Evolutionary conservation across 1,140 invertebrate genomes (phyloP).

Genomic region (Drosophila navojoa): DNA sequence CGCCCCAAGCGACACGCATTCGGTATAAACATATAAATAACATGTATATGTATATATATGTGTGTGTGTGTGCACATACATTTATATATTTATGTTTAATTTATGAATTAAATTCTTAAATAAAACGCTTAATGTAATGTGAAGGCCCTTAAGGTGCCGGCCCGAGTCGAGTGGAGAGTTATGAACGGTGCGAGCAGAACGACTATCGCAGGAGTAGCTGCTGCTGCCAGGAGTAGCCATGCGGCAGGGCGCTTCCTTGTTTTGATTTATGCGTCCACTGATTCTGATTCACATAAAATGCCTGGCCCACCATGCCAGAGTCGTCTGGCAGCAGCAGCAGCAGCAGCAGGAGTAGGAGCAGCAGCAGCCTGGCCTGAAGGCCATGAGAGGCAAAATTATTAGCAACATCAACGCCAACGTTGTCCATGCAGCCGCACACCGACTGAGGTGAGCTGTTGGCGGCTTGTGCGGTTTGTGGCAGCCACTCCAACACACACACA

Average conservation of each 20-base stretch:
- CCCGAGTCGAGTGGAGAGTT: not conserved
- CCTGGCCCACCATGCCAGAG: conserved; percentile 2
- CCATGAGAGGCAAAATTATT: conserved; percentile 42
- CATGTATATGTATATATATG: not conserved
- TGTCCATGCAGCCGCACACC: conserved; percentile 22
- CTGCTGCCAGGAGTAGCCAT: conserved; percentile 3
- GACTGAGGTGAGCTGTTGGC: conserved; percentile 54
- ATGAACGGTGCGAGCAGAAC: not conserved
- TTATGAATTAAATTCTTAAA: conserved; percentile 25
- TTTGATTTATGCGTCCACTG: conserved; percentile 51
- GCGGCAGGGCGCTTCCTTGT: conserved; percentile 42
- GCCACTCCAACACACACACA: not conserved
- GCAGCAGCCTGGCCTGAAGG: conserved; percentile 1
- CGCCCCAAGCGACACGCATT: not conserved
- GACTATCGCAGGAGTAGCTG: conserved; percentile 10
- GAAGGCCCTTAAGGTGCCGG: conserved; percentile 2
- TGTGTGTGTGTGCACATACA: not conserved
- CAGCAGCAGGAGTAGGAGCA: too few relatives aligned
- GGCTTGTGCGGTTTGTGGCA: conserved; percentile 51
- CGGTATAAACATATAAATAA: not conserved
- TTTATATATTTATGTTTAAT: conserved; percentile 1
- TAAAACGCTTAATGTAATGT: conserved; percentile 19
- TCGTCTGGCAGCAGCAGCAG: not conserved
- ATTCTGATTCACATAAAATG: conserved; percentile 49
- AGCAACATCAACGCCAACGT: conserved; percentile 45